Conservation (phyloP, 30 jellyfish, hydroid and myxozoan species). For the Aurelia aurita complex sp. Pacific region DNA sequence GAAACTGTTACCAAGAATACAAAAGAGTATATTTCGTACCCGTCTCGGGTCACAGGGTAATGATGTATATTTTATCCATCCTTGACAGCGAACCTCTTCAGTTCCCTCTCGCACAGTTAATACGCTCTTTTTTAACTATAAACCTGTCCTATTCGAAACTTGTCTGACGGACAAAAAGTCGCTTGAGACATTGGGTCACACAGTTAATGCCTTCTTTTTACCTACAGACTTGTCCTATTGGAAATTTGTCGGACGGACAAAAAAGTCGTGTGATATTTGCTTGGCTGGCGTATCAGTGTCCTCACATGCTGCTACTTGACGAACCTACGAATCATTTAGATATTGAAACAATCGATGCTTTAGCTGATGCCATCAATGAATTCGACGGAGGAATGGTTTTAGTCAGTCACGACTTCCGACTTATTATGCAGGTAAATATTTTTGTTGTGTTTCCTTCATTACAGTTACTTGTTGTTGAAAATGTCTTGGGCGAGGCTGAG, state of each 20-base stretch:
- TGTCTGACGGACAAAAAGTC: slow-evolving; percentile 97
- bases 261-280: slow-evolving; percentile 96
- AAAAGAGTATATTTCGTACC: no score
- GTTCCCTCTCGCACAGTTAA: no score
- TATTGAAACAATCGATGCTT: slow-evolving; percentile 98
- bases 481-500: no score
- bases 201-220: not conserved
- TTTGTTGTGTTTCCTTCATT: no score
- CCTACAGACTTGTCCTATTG: slow-evolving; percentile 86
- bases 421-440: slow-evolving; percentile 88
- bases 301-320: slow-evolving; percentile 96
- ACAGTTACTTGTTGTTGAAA: no score
- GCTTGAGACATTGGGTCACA: slow-evolving; percentile 40
- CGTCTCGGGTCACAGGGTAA: no score
- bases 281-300: slow-evolving; percentile 95
- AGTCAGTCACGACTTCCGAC: slow-evolving; percentile 99
- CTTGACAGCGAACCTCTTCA: no score
- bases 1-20: no score
- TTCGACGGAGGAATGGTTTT: slow-evolving; percentile 97
- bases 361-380: slow-evolving; percentile 97
- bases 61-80: no score
- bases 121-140: slow-evolving; percentile 1
- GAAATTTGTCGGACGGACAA: slow-evolving; percentile 96
- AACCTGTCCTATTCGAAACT: slow-evolving; percentile 86
- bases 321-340: slow-evolving; percentile 99